These are phyloP conservation scores for Reticulitermes lucifugus DNA, from an alignment of 2,888 invertebrate species.

Conservation along the genomic window DNA sequence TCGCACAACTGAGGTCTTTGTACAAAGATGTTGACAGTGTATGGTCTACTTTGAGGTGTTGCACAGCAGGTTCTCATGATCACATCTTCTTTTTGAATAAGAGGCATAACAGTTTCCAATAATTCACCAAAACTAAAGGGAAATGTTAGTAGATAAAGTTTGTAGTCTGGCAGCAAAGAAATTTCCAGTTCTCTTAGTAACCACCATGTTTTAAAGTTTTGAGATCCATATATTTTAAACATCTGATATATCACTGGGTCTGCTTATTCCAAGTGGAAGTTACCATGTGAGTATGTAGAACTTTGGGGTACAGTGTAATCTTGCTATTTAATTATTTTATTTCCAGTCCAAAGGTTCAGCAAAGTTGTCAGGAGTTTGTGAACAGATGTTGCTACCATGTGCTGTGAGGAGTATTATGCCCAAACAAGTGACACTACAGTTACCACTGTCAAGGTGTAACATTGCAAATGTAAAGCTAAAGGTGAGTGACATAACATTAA, in stretches of 20 bases:
- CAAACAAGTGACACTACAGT: neutral
- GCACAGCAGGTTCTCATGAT: too few relatives aligned
- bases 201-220: too few relatives aligned
- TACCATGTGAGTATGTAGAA: too few relatives aligned
- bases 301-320: neutral
- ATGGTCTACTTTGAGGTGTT: too few relatives aligned
- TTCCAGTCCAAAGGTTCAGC: constrained; percentile 7
- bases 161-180: neutral
- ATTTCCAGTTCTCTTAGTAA: too few relatives aligned
- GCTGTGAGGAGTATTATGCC: neutral
- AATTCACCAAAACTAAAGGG: neutral
- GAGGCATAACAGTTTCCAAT: neutral
- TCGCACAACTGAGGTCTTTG: too few relatives aligned
- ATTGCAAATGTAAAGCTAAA: neutral
- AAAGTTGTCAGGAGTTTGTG: neutral
- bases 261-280: too few relatives aligned
- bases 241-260: too few relatives aligned
- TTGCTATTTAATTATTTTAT: neutral
- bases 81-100: too few relatives aligned
- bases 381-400: neutral
- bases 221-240: too few relatives aligned
- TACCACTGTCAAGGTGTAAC: neutral
- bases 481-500: neutral
- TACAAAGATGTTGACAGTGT: too few relatives aligned
- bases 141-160: neutral